phyloP scores from a whole-genome alignment of 1,140 invertebrate species.

The Rhopalosiphum maidis region DNA sequence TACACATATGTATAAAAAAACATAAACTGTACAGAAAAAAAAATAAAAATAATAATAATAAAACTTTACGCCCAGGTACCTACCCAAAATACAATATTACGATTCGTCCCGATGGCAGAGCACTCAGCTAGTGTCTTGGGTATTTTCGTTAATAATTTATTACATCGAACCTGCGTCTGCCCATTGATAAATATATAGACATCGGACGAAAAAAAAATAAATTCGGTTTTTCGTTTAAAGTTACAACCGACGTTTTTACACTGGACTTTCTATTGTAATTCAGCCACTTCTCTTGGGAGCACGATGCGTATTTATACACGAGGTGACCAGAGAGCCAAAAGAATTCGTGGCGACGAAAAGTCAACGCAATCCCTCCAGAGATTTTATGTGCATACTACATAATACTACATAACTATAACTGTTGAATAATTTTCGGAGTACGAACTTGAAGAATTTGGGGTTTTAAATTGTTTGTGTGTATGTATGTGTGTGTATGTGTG shows the following conservation, averaged over 20 bases:
- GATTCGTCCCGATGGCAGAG: not conserved
- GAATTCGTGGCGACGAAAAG: not conserved
- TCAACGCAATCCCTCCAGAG: not conserved
- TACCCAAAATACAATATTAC: constrained; percentile 3
- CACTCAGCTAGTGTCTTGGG: not conserved
- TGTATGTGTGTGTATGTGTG: too few species aligned
- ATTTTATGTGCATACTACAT: not conserved
- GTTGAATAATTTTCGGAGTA: too few species aligned
- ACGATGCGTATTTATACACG: not conserved
- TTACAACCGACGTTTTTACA: not conserved
- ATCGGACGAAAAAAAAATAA: not conserved
- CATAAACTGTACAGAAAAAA: not conserved
- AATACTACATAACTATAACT: not conserved
- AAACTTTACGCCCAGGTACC: not conserved
- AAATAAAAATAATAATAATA: not conserved
- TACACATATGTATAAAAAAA: not conserved
- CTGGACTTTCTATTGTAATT: not conserved
- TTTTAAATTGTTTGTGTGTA: too few species aligned
- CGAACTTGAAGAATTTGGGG: too few species aligned
- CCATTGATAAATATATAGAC: not conserved
- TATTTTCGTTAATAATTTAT: constrained; percentile 11
- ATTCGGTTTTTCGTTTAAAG: not conserved
- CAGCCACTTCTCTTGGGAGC: not conserved
- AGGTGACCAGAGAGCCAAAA: not conserved
- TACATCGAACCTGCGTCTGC: not conserved